Evolutionary conservation across 2,888 invertebrate genomes (phyloP), one percentile per base, ranked within the genome.

Genomic region (Nebria salina): DNA sequence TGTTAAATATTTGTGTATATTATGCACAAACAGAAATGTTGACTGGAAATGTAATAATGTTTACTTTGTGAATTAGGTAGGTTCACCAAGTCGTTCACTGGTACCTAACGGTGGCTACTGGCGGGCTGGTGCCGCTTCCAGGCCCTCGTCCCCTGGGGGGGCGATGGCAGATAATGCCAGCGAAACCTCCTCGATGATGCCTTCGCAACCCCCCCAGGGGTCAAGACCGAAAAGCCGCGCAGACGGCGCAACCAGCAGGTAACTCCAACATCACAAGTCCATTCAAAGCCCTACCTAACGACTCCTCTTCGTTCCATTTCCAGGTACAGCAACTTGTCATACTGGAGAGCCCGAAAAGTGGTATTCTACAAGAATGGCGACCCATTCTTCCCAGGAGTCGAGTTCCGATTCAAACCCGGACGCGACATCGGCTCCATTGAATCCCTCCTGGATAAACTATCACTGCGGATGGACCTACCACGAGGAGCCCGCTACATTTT

Each of bases 361-460:
- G 94, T 95, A 1, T 97, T 98, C 89, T 98, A 95, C 90, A 94
- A 96, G 87, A 98, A 98, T 91, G 98, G 98, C 2, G 97, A 98
- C 87, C 95, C 96, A 0, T 96, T 96, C 87, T 97, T 95, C 87
- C 96, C 96, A 15, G 97, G 97, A 0, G 93, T 97, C 65, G 97
- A 96, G 88, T 94, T 95, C 87, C 92, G 95, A 85, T 96, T 98
- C 87, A 95, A 96, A 83, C 96, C 97, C 0, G 97, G 97, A 1
- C 91, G 96, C 82, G 97, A 97, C 86, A 94, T 98, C 86, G 94
- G 94, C 68, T 95, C 95, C 13, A 89, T 98, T 90, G 97, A 97
- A 86, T 94, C 94, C 15, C 90, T 98, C 70, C 90, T 97, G 85
- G 96, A 97, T 87, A 94, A 97, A 87, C 90, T 98, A 77, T 97